Base-by-base conservation (phyloP, 2,888 invertebrate species). In the Chrysolina oricalcia region DNA sequence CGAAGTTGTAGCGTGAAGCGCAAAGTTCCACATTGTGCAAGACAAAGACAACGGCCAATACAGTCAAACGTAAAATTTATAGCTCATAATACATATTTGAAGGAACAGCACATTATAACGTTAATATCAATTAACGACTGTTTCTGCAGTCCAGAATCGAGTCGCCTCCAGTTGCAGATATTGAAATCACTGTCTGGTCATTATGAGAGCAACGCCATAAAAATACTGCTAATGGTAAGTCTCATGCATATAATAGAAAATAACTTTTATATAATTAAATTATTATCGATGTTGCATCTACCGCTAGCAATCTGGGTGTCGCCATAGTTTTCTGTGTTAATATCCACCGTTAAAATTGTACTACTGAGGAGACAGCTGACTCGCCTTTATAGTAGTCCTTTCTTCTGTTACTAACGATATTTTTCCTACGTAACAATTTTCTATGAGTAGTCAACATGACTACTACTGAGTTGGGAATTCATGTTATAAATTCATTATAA, bases 221-320 rank as follows among this genome's bases (percentile, higher is more conserved):
- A 68, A 68, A 68, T 68, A 40, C 68, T 40, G 68, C 56, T 68
- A 68, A 68, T 68, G 68, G 56, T 68, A 68, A 68, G 68, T 41
- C 68, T 53, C 21, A 35, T 53, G 21, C 40, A 21, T 68, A 53
- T 53, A 68, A 68, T 48, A 68, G 17, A 48, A 46, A 53, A 68
- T 68, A 19, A 68, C 68, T 41, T n/a, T 68, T 27, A 48, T 53
- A 68, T 68, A 68, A 53, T 53, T 68, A 40, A 13, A 53, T 19
- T 68, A 41, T 53, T 68, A 68, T 56, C 68, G 40, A 68, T 53
- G 41, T 68, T 19, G 21, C 40, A 68, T 68, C 68, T 40, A 68
- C 40, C 53, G 68, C 53, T 53, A 56, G 48, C 19, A 53, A 68
- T 68, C 35, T 53, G 35, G 53, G 15, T 68, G 68, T 53, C 68